phyloP scores from a whole-genome alignment of 2,113 vertebrate species.

The Dipodomys merriami region DNA sequence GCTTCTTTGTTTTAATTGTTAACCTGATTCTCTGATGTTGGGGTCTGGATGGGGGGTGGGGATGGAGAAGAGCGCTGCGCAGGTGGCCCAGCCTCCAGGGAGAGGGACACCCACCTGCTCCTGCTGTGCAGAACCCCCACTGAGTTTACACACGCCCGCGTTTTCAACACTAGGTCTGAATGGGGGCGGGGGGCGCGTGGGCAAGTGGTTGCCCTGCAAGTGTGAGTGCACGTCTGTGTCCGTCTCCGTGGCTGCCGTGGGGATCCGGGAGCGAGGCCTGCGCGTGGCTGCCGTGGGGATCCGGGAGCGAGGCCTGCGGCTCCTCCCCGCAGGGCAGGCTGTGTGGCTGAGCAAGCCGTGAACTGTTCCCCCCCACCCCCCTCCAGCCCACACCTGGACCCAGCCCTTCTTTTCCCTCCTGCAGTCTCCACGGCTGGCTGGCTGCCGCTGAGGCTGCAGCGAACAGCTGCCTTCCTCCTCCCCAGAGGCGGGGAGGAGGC shows the following conservation, averaged over 20 bases:
- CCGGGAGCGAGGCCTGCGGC: too few species aligned
- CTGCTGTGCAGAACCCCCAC: conserved; percentile 81
- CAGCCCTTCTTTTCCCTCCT: neutral
- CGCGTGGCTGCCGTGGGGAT: too few species aligned
- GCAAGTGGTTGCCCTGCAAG: conserved; percentile 46
- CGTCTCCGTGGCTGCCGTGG: conserved; percentile 70
- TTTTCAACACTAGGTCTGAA: conserved; percentile 87
- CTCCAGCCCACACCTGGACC: neutral
- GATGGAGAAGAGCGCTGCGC: neutral
- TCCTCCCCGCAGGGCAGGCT: conserved; percentile 2
- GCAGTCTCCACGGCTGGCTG: neutral
- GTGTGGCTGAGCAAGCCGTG: neutral
- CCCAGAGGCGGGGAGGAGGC: neutral
- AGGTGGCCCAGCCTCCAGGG: conserved; percentile 48
- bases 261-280: neutral
- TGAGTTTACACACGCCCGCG: conserved; percentile 82
- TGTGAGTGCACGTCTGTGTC: conserved; percentile 50
- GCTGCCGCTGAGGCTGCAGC: neutral
- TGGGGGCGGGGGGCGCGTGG: conserved; percentile 73
- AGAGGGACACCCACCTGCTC: conserved; percentile 69
- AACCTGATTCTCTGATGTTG: conserved; percentile 82
- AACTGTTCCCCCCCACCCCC: neutral
- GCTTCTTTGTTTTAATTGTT: conserved; percentile 68
- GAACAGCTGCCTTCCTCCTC: neutral
- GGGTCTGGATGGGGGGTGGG: conserved; percentile 65